Evolutionary conservation across 1,140 invertebrate species (phyloP).

Genomic region (Aporrectodea caliginosa): DNA sequence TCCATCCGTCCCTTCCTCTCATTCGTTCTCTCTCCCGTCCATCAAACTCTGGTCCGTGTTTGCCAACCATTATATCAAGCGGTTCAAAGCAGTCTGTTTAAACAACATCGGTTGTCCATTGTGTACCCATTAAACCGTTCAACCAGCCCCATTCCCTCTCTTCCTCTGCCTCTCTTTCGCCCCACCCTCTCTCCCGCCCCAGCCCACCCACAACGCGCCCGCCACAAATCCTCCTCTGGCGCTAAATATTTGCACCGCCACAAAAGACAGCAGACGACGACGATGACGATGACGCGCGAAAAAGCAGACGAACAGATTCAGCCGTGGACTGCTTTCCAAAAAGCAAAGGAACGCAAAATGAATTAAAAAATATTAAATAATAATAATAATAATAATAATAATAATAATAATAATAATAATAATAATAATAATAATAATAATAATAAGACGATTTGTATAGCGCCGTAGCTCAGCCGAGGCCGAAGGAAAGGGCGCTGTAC

Average conservation of each 20-base stretch:
- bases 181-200: too few relatives aligned
- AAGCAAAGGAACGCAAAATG: background rate
- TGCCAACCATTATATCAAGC: background rate
- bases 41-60: background rate
- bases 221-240: background rate
- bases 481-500: too few relatives aligned
- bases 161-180: too few relatives aligned
- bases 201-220: background rate
- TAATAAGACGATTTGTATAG: too few relatives aligned
- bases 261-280: too few relatives aligned
- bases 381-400: conserved; percentile 8
- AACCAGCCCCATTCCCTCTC: background rate
- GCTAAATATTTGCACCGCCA: background rate
- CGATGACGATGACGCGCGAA: too few relatives aligned
- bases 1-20: background rate
- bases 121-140: background rate
- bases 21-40: background rate
- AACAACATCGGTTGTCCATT: background rate
- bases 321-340: background rate
- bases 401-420: too few relatives aligned
- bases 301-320: background rate
- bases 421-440: too few relatives aligned
- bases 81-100: background rate
- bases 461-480: too few relatives aligned
- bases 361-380: background rate